Percentiles rank a stretch among this genome's conserved stretches.
Evolutionary conservation across 2,888 invertebrate species (phyloP).

Genomic region (Crepidodera aurea): DNA sequence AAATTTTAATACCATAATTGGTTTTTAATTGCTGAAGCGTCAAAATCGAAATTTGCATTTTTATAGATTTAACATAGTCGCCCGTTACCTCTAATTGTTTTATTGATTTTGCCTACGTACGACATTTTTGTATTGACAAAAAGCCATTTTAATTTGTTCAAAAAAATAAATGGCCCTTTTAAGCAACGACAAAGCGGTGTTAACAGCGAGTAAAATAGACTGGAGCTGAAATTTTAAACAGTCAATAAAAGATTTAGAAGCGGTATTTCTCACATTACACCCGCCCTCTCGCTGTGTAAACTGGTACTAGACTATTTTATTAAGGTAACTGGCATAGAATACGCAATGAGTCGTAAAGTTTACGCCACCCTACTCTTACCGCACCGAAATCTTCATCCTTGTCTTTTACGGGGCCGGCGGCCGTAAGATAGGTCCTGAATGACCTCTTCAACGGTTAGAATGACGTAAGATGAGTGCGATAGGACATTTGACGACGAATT

Average conservation of each 20-base stretch:
- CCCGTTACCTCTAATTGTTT: too few relatives aligned
- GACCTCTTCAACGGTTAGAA: constrained; percentile 58
- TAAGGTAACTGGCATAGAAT: constrained; percentile 62
- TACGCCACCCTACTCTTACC: constrained; percentile 60
- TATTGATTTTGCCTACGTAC: too few relatives aligned
- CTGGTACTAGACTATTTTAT: constrained; percentile 55
- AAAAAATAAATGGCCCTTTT: too few relatives aligned
- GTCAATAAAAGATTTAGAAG: constrained; percentile 9
- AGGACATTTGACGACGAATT: constrained; percentile 56
- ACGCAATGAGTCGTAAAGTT: constrained; percentile 62
- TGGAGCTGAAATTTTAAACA: constrained; percentile 6
- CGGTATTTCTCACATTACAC: not conserved
- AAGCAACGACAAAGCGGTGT: not conserved
- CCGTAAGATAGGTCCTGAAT: constrained; percentile 58
- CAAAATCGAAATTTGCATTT: too few relatives aligned
- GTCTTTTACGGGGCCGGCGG: constrained; percentile 58
- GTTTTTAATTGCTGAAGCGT: too few relatives aligned
- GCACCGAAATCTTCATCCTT: constrained; percentile 55
- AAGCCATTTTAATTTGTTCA: too few relatives aligned
- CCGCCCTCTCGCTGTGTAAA: constrained; percentile 43
- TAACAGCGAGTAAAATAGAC: constrained; percentile 2
- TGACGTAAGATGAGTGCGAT: constrained; percentile 53
- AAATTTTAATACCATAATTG: too few relatives aligned
- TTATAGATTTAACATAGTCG: too few relatives aligned
- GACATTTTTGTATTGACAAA: too few relatives aligned